Evolutionary conservation across 2,888 invertebrate species (phyloP), one percentile per base, ranked within the genome.

Genomic region (Rhodophaea formosa): DNA sequence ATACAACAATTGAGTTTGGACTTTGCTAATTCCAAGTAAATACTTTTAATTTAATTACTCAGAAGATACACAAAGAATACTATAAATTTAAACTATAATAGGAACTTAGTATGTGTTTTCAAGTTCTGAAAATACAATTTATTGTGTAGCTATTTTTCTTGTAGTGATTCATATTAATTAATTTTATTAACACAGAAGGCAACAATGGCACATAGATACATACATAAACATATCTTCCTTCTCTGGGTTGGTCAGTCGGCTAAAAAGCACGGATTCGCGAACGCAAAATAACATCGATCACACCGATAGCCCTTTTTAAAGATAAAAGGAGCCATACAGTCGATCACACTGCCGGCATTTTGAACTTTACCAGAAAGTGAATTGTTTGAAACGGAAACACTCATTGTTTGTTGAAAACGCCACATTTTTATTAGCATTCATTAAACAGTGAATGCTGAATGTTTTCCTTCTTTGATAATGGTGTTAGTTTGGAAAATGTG

Each of bases 401-500:
- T 23, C 0, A n/a, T 39, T 39, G 35, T 35, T 10, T 12, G 2
- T n/a, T n/a, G 39, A 39, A 39, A 8, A 23, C 16, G 17, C 45
- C 45, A 16, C n/a, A 29, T 47, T 30, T 47, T 8, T 12, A 47
- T 47, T 47, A 47, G 29, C 14, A 23, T 47, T 47, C 46, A 47
- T 29, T 47, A 47, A n/a, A 47, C 16, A 16, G 23, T 23, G 23
- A 17, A 46, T 23, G 46, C 12, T 47, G 47, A 47, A 30, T 30
- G 47, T 39, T 51, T 51, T 39, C 35, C 35, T 30, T 16, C 2
- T 35, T 35, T 49, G 15, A 23, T 23, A 23, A 39, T n/a, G 10
- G 17, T 51, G n/a, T 35, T 39, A 3, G 35, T 51, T 51, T 35
- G 17, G 51, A 35, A 35, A 51, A 35, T 17, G 35, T 51, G 51